phyloP scores from a whole-genome alignment of 2,113 vertebrate genomes.

The Mellivora capensis region DNA sequence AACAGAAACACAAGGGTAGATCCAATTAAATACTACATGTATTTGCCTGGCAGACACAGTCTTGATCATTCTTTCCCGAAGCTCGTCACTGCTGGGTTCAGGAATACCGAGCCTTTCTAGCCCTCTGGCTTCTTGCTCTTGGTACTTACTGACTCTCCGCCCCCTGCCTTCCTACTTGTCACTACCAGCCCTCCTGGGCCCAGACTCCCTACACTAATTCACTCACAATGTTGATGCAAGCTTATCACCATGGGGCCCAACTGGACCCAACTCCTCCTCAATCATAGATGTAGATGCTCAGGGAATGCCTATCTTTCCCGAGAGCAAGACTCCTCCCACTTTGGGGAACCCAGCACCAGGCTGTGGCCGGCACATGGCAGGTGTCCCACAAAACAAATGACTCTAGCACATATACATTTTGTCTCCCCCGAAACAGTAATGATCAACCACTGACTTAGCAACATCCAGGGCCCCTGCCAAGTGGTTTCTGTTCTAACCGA shows the following conservation, averaged over 20 bases:
- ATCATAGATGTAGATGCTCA: not conserved
- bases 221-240: not conserved
- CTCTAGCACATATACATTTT: not conserved
- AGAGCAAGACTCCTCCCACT: not conserved
- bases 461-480: not conserved
- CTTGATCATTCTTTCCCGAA: not conserved
- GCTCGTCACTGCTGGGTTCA: not conserved
- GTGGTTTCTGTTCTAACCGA: not conserved
- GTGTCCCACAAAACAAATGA: accelerated
- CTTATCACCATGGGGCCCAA: not conserved
- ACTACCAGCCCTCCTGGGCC: not conserved
- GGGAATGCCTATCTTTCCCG: not conserved
- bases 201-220: not conserved
- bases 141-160: too few relatives aligned
- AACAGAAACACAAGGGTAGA: not conserved
- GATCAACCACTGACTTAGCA: not conserved
- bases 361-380: not conserved
- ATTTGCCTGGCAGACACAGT: not conserved
- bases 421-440: not conserved
- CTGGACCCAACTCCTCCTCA: not conserved
- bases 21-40: not conserved
- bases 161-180: not conserved
- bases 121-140: not conserved
- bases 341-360: not conserved
- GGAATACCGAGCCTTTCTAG: too few relatives aligned